A percentile compares a stretch with the other conserved stretches of the same genome.
Evolutionary conservation across 2,888 invertebrate genomes (phyloP).

Genomic region (Dryomyza anilis): DNA sequence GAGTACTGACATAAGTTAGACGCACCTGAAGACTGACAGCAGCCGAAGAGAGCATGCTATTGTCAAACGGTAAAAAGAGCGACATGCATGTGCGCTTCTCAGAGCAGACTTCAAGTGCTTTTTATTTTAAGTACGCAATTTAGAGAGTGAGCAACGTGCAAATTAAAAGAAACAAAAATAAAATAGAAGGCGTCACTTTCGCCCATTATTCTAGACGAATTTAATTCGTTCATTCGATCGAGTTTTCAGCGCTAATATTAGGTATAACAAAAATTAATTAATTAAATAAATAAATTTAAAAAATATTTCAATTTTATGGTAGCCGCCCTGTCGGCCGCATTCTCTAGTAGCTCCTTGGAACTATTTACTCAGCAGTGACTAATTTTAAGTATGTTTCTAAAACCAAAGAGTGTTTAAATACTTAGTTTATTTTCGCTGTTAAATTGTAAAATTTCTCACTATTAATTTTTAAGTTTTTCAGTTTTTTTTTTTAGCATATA

Average conservation of each 20-base stretch:
- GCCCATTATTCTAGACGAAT: neutral
- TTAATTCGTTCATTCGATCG: slow-evolving; percentile 6
- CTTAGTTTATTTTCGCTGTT: slow-evolving; percentile 16
- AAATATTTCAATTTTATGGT: too few species aligned
- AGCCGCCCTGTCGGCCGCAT: too few species aligned
- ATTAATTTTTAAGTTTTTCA: slow-evolving; percentile 16
- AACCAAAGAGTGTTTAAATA: slow-evolving; percentile 47
- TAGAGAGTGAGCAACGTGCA: slow-evolving; percentile 14
- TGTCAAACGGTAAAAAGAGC: too few species aligned
- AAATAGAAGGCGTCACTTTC: neutral
- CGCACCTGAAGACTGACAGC: neutral
- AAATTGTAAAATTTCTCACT: slow-evolving; percentile 14
- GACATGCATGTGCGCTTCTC: too few species aligned
- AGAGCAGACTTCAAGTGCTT: too few species aligned
- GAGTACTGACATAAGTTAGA: slow-evolving; percentile 2
- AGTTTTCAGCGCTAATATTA: too few species aligned
- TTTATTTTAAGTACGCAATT: slow-evolving; percentile 5
- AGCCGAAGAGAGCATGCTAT: too few species aligned
- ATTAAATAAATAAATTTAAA: neutral
- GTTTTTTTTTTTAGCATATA: too few species aligned
- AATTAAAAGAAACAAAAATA: too few species aligned
- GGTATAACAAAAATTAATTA: neutral
- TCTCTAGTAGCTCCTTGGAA: too few species aligned
- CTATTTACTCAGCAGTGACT: slow-evolving; percentile 19
- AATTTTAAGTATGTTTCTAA: slow-evolving; percentile 41